A percentile compares a stretch with the other conserved stretches of the same genome.
These are phyloP conservation scores for Meteorus cinctellus DNA, from an alignment of 2,888 invertebrate genomes.

Conservation along the genomic window DNA sequence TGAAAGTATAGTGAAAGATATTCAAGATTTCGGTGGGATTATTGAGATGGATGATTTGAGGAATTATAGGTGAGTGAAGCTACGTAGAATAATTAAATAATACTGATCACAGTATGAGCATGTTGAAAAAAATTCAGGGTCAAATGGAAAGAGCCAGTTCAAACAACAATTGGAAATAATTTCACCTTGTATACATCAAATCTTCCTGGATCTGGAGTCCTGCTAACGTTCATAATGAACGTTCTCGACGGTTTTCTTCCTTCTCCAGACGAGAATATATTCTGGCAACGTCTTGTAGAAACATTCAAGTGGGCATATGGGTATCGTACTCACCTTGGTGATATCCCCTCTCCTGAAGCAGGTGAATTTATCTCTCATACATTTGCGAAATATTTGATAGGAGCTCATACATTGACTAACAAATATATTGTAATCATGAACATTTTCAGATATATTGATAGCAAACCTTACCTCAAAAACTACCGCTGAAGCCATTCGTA, in stretches of 20 bases:
- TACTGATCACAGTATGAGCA: not conserved
- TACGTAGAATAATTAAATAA: not conserved
- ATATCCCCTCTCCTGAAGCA: constrained; percentile 83
- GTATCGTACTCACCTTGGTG: constrained; percentile 88
- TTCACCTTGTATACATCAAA: constrained; percentile 86
- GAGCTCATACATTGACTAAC: no score
- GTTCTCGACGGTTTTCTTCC: constrained; percentile 83
- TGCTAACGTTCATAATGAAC: constrained; percentile 87
- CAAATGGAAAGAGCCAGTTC: constrained; percentile 79
- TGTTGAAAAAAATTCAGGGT: constrained; percentile 74
- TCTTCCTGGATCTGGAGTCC: constrained; percentile 89
- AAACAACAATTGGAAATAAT: constrained; percentile 75
- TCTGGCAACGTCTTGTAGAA: constrained; percentile 91
- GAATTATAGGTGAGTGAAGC: constrained; percentile 78
- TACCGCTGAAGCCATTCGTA: constrained; percentile 78
- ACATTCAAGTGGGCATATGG: constrained; percentile 95
- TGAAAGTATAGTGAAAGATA: constrained; percentile 80
- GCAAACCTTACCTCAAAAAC: constrained; percentile 78
- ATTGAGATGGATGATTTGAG: constrained; percentile 85
- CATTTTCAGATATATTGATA: constrained; percentile 54
- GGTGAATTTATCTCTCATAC: constrained; percentile 73
- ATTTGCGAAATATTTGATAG: no score
- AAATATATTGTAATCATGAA: constrained; percentile 3
- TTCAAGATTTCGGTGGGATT: constrained; percentile 82
- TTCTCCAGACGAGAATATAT: constrained; percentile 76